A percentile compares a stretch with the other conserved stretches of the same genome.
Evolutionary conservation across 1,140 invertebrate genomes (phyloP).

Genomic region (Euglossa dilemma): DNA sequence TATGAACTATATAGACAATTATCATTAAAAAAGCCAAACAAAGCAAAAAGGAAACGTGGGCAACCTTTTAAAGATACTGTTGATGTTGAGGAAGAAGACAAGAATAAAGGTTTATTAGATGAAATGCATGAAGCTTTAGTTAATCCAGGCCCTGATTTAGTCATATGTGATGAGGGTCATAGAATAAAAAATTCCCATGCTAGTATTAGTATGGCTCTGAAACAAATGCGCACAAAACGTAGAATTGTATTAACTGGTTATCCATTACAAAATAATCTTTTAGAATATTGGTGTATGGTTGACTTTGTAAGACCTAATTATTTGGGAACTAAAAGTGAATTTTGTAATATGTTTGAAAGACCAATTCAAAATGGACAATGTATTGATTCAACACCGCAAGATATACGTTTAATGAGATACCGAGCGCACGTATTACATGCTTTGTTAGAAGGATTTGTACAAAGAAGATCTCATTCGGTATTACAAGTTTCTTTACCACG

Average conservation of each 20-base stretch:
- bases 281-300: constrained; percentile 99
- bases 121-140: constrained; percentile 94
- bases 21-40: constrained; percentile 88
- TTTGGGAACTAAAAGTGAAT: constrained; percentile 95
- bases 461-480: constrained; percentile 94
- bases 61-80: constrained; percentile 78
- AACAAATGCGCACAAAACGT: constrained; percentile 94
- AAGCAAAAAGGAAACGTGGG: constrained; percentile 79
- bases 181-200: constrained; percentile 98
- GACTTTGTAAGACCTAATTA: constrained; percentile 97
- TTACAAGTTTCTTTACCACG: constrained; percentile 92
- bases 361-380: constrained; percentile 98
- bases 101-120: constrained; percentile 92
- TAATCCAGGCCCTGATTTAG: constrained; percentile 95
- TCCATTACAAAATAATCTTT: constrained; percentile 97
- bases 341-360: constrained; percentile 97
- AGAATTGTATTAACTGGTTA: constrained; percentile 96
- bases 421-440: constrained; percentile 95
- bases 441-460: constrained; percentile 95
- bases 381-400: constrained; percentile 94
- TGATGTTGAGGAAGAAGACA: constrained; percentile 87
- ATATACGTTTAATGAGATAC: constrained; percentile 94
- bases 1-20: constrained; percentile 98
- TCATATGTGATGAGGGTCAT: constrained; percentile 98
- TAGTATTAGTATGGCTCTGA: constrained; percentile 95